phyloP scores from a whole-genome alignment of 1,140 invertebrate genomes.

The Schlechtendalia chinensis region DNA sequence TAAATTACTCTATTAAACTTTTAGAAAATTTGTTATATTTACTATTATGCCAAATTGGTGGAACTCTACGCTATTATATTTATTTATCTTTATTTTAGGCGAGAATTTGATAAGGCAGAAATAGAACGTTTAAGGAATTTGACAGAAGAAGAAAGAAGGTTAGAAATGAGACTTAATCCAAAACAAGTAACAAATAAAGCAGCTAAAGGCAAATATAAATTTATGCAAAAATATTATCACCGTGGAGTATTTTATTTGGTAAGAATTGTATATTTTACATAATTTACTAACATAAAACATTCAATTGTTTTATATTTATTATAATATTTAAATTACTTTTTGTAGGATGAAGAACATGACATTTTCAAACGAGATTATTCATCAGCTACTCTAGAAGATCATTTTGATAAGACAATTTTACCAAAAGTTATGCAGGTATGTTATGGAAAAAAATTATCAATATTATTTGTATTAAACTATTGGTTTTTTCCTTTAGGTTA shows the following conservation, averaged over 20 bases:
- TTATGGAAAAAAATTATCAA: neutral
- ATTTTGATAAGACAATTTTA: constrained; percentile 97
- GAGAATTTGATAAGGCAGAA: constrained; percentile 84
- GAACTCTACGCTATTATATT: too few species aligned
- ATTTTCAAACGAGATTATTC: constrained; percentile 95
- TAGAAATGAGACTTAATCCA: constrained; percentile 88
- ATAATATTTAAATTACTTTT: constrained; percentile 38
- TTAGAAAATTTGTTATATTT: too few species aligned
- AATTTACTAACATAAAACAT: neutral
- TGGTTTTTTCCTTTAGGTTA: constrained; percentile 66
- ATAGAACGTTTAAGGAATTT: constrained; percentile 89
- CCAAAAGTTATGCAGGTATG: constrained; percentile 97
- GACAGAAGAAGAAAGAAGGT: constrained; percentile 93
- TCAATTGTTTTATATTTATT: neutral
- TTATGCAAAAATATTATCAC: constrained; percentile 99
- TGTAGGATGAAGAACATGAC: constrained; percentile 83
- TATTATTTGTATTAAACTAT: neutral
- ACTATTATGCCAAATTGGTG: too few species aligned
- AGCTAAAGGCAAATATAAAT: constrained; percentile 98
- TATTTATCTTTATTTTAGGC: constrained; percentile 56
- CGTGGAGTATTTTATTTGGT: constrained; percentile 95
- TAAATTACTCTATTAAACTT: neutral
- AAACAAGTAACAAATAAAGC: constrained; percentile 93
- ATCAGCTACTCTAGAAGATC: constrained; percentile 95
- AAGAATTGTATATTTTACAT: constrained; percentile 49